Evolutionary conservation across 2,888 invertebrate species (phyloP), one percentile per base, ranked within the genome.

Genomic region (Auanema freiburgensis): DNA sequence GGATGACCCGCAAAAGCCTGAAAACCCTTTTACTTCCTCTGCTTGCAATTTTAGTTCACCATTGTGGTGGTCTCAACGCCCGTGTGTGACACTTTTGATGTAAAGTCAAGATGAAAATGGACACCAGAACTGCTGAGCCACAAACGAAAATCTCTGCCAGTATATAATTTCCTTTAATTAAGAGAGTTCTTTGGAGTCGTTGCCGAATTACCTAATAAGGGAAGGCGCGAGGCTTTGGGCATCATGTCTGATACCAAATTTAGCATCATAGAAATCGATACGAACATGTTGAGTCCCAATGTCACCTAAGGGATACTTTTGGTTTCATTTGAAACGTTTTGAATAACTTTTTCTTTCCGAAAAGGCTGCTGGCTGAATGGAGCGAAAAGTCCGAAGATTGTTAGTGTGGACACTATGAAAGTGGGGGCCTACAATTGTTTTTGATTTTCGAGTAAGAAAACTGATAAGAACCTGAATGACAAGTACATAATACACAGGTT

Each of bases 241-340:
- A 76, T 74, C 74, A 76, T 76, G 59, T 76, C 72, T 18, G 72
- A 65, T 4, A 76, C 74, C 8, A 76, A 59, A 51, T 72, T 71
- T 12, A 76, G 67, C 72, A 76, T 71, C 67, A 76, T 72, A 0
- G 72, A 71, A 46, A 76, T 74, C 10, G 74, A 67, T 18, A 72
- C 70, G 46, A 74, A 74, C 72, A 74, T 72, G 51, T 72, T 76
- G 44, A 74, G 50, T 33, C 76, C 70, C 11, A 71, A 56, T 1
- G 67, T 65, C 1, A 67, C 70, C 70, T 70, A 43, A 25, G 59
- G 40, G 12, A n/a, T 11, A 41, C 18, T 16, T 41, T 44, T 54
- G 40, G 46, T 57, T 40, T 55, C 16, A 16, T 43, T 18, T 18
- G 18, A n/a, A 16, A 16, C 11, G 54, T 12, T n/a, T 49, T 10